Conservation (phyloP, 2,888 invertebrate species). For the Drosophila quinaria region DNA sequence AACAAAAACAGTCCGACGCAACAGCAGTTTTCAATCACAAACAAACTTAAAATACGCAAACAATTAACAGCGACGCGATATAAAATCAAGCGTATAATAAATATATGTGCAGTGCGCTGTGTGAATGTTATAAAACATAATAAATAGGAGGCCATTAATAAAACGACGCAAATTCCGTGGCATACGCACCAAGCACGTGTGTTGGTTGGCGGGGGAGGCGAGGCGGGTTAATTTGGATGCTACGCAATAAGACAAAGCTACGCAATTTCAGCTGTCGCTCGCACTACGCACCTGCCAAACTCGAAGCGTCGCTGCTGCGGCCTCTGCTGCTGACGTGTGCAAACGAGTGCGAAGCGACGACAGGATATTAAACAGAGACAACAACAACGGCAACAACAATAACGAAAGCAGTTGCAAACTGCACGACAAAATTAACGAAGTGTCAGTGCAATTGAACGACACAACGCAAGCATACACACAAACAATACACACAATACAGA, state of each 20-base stretch:
- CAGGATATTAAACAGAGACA: constrained; percentile 59
- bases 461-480: constrained; percentile 54
- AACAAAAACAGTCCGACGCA: constrained; percentile 36
- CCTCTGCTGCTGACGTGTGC: constrained; percentile 72
- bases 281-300: constrained; percentile 55
- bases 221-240: constrained; percentile 47
- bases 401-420: constrained; percentile 43
- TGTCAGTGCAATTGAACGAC: constrained; percentile 72
- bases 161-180: constrained; percentile 54
- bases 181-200: constrained; percentile 55
- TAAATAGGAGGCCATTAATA: neutral
- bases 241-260: constrained; percentile 62
- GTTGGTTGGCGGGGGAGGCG: constrained; percentile 44
- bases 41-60: constrained; percentile 21
- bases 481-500: constrained; percentile 46
- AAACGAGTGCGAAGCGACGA: constrained; percentile 68
- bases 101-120: neutral
- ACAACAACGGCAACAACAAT: constrained; percentile 16
- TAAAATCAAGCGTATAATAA: neutral
- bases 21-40: constrained; percentile 36
- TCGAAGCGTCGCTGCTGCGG: constrained; percentile 42
- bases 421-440: constrained; percentile 73
- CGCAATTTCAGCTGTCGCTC: constrained; percentile 57
- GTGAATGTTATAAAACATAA: neutral
- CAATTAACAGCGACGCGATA: constrained; percentile 1